A percentile compares a stretch with the other conserved stretches of the same genome.
Conservation (phyloP, 2,797 vertebrate species). For the Clarias platycephalus region DNA sequence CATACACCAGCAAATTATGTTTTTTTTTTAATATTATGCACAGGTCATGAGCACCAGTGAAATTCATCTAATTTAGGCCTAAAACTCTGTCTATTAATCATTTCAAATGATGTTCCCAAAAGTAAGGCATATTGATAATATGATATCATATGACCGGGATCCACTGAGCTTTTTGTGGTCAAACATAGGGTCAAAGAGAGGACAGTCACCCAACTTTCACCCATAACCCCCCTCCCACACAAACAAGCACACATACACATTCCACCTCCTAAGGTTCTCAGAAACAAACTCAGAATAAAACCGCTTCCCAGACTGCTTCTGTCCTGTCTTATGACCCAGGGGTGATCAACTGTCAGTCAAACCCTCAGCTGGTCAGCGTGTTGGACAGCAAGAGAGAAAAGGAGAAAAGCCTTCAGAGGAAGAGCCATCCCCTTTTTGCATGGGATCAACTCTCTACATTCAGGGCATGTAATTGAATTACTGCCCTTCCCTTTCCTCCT, state of each 20-base stretch:
- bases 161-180: constrained; percentile 46
- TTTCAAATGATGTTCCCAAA: constrained; percentile 2
- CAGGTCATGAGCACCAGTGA: not conserved
- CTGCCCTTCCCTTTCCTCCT: constrained; percentile 65
- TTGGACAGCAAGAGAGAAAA: constrained; percentile 41
- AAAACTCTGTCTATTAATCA: not conserved
- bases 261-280: constrained; percentile 49
- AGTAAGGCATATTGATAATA: constrained; percentile 8
- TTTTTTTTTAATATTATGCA: not conserved
- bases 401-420: constrained; percentile 72
- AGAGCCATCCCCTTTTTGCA: constrained; percentile 66
- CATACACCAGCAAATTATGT: not conserved
- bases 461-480: constrained; percentile 81
- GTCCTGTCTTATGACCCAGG: constrained; percentile 67
- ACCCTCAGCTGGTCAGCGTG: constrained; percentile 58
- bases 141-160: constrained; percentile 24
- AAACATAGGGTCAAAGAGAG: constrained; percentile 68
- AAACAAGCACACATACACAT: constrained; percentile 47
- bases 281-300: constrained; percentile 49
- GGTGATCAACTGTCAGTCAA: constrained; percentile 80
- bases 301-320: constrained; percentile 75
- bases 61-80: not conserved
- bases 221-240: constrained; percentile 56
- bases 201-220: constrained; percentile 69
- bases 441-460: constrained; percentile 81